Evolutionary conservation across 1,140 invertebrate species (phyloP).

Genomic region (Apis laboriosa): DNA sequence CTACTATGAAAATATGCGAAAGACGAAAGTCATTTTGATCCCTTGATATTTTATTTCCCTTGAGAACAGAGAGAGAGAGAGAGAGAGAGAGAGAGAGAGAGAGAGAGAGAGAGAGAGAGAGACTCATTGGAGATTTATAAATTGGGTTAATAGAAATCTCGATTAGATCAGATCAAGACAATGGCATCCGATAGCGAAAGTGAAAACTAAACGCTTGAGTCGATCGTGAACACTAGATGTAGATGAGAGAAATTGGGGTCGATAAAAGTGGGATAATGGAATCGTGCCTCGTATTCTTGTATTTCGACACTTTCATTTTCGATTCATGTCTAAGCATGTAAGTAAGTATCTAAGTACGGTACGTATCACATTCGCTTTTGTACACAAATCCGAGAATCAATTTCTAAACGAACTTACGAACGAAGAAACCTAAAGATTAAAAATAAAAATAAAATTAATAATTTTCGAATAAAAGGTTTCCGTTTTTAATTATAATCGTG

Average conservation of each 20-base stretch:
- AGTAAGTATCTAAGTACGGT: neutral
- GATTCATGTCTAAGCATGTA: neutral
- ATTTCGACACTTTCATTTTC: constrained; percentile 37
- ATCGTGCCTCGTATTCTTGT: constrained; percentile 29
- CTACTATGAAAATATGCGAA: too few species aligned
- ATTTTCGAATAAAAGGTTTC: too few species aligned
- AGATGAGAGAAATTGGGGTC: constrained; percentile 57
- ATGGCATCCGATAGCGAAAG: constrained; percentile 41
- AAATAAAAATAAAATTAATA: too few species aligned
- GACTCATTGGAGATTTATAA: constrained; percentile 26
- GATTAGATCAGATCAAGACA: constrained; percentile 57
- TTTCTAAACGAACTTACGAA: too few species aligned
- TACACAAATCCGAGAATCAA: neutral
- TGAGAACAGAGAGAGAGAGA: too few species aligned
- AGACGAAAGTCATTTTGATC: too few species aligned
- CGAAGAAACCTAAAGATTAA: too few species aligned
- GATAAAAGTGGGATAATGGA: constrained; percentile 55
- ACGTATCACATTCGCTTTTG: constrained; percentile 16
- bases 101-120: constrained; percentile 24
- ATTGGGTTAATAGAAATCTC: constrained; percentile 57
- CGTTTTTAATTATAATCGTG: too few species aligned
- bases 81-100: too few species aligned
- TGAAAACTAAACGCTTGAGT: constrained; percentile 51
- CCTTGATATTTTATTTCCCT: too few species aligned
- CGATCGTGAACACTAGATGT: constrained; percentile 38